A percentile compares a stretch with the other conserved stretches of the same genome.
phyloP scores from a whole-genome alignment of 2,113 vertebrate species.

The Oryzias javanicus region DNA sequence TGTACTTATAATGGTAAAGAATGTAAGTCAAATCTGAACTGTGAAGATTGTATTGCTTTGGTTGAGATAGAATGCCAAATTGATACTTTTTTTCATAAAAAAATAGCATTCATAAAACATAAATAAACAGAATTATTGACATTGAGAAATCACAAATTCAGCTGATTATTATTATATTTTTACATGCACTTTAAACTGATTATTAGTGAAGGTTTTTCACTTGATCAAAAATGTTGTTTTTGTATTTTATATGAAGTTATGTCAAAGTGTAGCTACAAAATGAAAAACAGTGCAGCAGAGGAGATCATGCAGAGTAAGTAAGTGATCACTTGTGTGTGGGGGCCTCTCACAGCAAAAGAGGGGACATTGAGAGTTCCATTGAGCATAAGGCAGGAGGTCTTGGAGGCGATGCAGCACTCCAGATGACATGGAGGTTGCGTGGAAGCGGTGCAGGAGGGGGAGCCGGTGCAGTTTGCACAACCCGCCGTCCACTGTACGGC shows the following conservation, averaged over 20 bases:
- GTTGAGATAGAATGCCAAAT: slow-evolving; percentile 5
- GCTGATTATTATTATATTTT: slow-evolving; percentile 6
- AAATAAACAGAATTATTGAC: neutral
- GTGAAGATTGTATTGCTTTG: neutral
- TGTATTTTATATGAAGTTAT: neutral
- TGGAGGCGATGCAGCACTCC: slow-evolving; percentile 78
- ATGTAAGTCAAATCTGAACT: slow-evolving; percentile 3
- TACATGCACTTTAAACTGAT: slow-evolving; percentile 4
- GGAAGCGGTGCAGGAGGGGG: slow-evolving; percentile 42
- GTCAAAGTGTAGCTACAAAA: slow-evolving; percentile 10
- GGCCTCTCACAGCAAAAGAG: slow-evolving; percentile 39
- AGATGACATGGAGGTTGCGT: slow-evolving; percentile 63
- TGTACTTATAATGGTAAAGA: neutral
- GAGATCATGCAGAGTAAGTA: slow-evolving; percentile 49
- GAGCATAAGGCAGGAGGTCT: slow-evolving; percentile 77
- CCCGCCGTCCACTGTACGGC: slow-evolving; percentile 58
- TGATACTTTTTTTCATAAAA: neutral
- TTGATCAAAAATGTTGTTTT: neutral
- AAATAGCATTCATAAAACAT: slow-evolving; percentile 48
- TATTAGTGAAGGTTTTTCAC: too few species aligned
- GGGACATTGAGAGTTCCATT: slow-evolving; percentile 73
- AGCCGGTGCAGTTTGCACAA: slow-evolving; percentile 70
- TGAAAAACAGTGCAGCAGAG: slow-evolving; percentile 3
- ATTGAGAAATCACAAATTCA: slow-evolving; percentile 11
- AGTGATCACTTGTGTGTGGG: slow-evolving; percentile 28